A percentile compares a stretch with the other conserved stretches of the same genome.
These are phyloP conservation scores for Drosophila rufa DNA, from an alignment of 1,140 invertebrate species.

Conservation along the genomic window DNA sequence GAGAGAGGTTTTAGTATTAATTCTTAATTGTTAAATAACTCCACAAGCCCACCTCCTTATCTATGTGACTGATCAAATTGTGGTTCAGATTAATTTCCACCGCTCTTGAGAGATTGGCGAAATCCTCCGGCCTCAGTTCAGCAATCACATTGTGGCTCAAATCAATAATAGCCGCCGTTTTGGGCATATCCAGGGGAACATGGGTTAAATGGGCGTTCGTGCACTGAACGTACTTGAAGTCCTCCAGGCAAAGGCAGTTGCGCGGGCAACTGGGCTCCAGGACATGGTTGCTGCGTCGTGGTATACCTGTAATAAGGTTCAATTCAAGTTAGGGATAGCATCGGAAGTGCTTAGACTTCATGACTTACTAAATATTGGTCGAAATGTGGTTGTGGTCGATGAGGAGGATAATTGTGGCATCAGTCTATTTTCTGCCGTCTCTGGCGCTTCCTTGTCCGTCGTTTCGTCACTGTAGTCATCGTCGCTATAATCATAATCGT, in stretches of 20 bases:
- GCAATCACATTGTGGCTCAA: constrained; percentile 78
- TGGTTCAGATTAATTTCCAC: constrained; percentile 74
- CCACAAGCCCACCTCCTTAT: constrained; percentile 62
- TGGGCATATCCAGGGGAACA: constrained; percentile 76
- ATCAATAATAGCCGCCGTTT: constrained; percentile 72
- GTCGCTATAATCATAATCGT: constrained; percentile 55
- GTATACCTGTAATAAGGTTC: constrained; percentile 48
- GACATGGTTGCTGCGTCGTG: constrained; percentile 75
- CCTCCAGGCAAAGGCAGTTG: constrained; percentile 70
- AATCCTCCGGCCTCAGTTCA: constrained; percentile 70
- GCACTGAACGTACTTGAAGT: constrained; percentile 74
- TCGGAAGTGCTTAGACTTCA: too few relatives aligned
- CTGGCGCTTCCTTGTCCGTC: constrained; percentile 27
- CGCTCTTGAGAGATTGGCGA: constrained; percentile 72
- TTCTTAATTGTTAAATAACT: not conserved
- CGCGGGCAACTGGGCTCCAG: constrained; percentile 78
- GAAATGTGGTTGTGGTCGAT: constrained; percentile 69
- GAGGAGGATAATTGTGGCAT: constrained; percentile 43
- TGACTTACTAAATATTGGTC: constrained; percentile 70
- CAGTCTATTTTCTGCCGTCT: constrained; percentile 63
- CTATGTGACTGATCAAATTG: constrained; percentile 70
- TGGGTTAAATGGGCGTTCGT: constrained; percentile 64
- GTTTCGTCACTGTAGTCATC: constrained; percentile 60
- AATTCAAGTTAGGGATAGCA: not conserved
- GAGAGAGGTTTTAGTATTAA: not conserved